These are phyloP conservation scores for Epinephelus coioides DNA, from an alignment of 2,797 vertebrate species.

Conservation along the genomic window DNA sequence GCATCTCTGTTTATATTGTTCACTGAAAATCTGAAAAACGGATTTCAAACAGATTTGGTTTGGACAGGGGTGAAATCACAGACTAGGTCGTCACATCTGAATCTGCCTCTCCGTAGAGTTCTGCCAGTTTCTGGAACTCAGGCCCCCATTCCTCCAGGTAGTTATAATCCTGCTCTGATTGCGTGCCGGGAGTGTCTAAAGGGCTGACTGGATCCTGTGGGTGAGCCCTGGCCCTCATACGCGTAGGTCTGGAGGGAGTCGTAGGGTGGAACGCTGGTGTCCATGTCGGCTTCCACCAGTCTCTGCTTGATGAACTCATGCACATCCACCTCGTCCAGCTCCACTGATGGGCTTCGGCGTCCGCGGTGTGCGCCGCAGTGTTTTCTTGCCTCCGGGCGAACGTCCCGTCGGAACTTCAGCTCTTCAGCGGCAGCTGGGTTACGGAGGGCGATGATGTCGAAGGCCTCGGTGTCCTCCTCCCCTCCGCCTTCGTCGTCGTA, in stretches of 20 bases:
- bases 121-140: constrained; percentile 94
- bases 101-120: constrained; percentile 94
- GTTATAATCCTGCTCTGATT: constrained; percentile 95
- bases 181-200: constrained; percentile 90
- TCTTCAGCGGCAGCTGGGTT: constrained; percentile 96
- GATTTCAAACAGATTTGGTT: constrained; percentile 72
- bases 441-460: constrained; percentile 95
- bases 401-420: constrained; percentile 92
- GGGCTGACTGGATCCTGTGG: constrained; percentile 95
- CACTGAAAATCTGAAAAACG: constrained; percentile 68
- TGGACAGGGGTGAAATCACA: constrained; percentile 58
- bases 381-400: constrained; percentile 88
- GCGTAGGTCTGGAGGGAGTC: constrained; percentile 98
- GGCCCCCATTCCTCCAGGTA: constrained; percentile 97
- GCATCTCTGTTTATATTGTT: constrained; percentile 72
- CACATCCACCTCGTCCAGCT: constrained; percentile 89
- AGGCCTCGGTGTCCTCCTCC: constrained; percentile 98
- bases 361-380: constrained; percentile 76
- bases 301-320: constrained; percentile 94
- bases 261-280: constrained; percentile 94
- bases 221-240: constrained; percentile 96
- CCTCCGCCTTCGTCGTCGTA: constrained; percentile 98
- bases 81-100: constrained; percentile 93
- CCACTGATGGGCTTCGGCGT: constrained; percentile 82
- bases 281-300: constrained; percentile 93